Percentiles rank a stretch among this genome's conserved stretches.
These are phyloP conservation scores for Palythoa caribaeorum DNA, from an alignment of 92 coral and sea anemone species.

Conservation along the genomic window DNA sequence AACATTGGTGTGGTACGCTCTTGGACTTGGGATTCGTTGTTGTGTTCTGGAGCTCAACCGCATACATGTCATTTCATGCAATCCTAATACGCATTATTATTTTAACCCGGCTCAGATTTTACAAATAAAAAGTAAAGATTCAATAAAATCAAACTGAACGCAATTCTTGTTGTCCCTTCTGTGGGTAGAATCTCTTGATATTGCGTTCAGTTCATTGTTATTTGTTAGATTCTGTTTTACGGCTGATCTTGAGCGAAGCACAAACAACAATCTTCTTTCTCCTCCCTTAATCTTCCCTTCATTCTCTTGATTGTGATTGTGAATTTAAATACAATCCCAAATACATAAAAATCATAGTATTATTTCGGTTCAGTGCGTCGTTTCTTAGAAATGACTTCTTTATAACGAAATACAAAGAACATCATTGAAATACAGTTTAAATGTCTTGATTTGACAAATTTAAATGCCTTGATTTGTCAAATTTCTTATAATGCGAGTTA, in stretches of 20 bases:
- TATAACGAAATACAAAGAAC: not conserved
- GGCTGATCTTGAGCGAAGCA: not conserved
- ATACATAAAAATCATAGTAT: not conserved
- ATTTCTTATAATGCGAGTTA: not conserved
- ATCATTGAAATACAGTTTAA: not conserved
- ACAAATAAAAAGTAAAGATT: not conserved
- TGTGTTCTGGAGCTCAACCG: no score
- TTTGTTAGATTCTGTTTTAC: not conserved
- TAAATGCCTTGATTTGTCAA: not conserved
- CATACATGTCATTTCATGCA: no score
- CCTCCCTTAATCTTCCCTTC: no score
- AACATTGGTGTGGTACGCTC: no score
- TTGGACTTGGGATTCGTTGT: no score
- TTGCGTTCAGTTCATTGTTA: not conserved
- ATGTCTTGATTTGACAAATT: not conserved
- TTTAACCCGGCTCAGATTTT: not conserved
- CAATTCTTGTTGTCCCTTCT: not conserved
- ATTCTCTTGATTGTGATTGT: no score
- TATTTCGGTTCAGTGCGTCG: not conserved
- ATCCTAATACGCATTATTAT: no score
- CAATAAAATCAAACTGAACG: constrained; percentile 17
- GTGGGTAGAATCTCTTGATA: not conserved
- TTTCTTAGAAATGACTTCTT: not conserved
- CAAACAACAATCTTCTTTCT: not conserved
- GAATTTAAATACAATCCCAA: no score